Conservation (phyloP, 2,888 invertebrate genomes). For the Stenichneumon culpator region DNA sequence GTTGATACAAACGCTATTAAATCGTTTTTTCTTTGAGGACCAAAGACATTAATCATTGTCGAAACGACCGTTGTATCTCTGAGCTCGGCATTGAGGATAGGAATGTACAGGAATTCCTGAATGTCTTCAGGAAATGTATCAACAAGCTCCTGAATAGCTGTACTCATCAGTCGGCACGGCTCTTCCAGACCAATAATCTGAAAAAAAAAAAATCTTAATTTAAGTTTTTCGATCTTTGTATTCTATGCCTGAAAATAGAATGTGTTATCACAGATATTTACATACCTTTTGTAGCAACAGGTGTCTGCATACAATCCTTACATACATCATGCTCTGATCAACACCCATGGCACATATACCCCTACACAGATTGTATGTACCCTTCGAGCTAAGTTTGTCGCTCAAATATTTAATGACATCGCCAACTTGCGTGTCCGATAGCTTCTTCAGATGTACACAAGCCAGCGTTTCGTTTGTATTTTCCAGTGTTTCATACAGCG, state of each 20-base stretch:
- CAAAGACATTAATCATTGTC: slow-evolving; percentile 57
- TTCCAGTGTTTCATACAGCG: slow-evolving; percentile 75
- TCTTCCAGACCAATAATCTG: slow-evolving; percentile 74
- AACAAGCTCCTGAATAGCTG: slow-evolving; percentile 71
- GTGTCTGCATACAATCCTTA: slow-evolving; percentile 72
- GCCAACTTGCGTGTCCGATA: slow-evolving; percentile 73
- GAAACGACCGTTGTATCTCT: slow-evolving; percentile 71
- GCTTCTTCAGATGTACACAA: slow-evolving; percentile 71
- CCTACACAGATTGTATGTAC: slow-evolving; percentile 76
- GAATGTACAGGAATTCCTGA: slow-evolving; percentile 75
- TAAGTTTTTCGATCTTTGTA: neutral
- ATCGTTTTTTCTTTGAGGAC: slow-evolving; percentile 45
- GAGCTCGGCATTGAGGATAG: slow-evolving; percentile 76
- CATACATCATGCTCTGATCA: slow-evolving; percentile 75
- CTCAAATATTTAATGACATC: slow-evolving; percentile 71
- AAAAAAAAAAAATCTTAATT: slow-evolving; percentile 21
- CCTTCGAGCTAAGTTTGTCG: slow-evolving; percentile 72
- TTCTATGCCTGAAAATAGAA: neutral
- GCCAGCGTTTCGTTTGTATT: slow-evolving; percentile 71
- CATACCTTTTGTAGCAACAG: slow-evolving; percentile 78
- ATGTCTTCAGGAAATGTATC: slow-evolving; percentile 79
- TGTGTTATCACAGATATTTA: neutral
- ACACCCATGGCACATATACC: slow-evolving; percentile 72
- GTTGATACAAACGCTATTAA: slow-evolving; percentile 61
- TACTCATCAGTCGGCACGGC: slow-evolving; percentile 73